phyloP scores from a whole-genome alignment of 2,797 vertebrate genomes.

The Pangasius larnaudii region DNA sequence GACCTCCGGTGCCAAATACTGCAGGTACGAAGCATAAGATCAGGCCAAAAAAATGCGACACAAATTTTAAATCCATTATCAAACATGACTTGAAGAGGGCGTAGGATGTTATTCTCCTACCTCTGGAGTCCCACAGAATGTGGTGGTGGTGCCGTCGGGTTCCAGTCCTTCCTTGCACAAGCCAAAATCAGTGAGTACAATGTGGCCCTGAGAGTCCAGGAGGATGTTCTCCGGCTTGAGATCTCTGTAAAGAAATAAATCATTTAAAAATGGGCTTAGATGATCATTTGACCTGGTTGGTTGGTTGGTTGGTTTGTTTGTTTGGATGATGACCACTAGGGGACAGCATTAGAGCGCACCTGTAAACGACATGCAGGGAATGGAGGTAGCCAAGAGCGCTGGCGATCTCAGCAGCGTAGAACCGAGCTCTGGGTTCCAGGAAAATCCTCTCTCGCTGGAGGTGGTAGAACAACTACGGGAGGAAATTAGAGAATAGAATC shows the following conservation, averaged over 20 bases:
- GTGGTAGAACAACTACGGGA: constrained; percentile 79
- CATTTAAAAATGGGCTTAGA: not conserved
- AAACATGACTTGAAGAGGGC: not conserved
- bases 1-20: constrained; percentile 83
- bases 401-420: constrained; percentile 82
- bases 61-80: not conserved
- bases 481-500: not conserved
- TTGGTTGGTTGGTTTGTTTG: not conserved
- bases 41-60: not conserved
- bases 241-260: constrained; percentile 78
- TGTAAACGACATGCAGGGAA: constrained; percentile 82
- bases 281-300: not conserved
- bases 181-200: constrained; percentile 96
- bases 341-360: constrained; percentile 65
- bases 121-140: constrained; percentile 97
- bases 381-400: constrained; percentile 83
- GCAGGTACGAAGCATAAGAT: constrained; percentile 21
- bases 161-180: constrained; percentile 98
- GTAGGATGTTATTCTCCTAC: constrained; percentile 65
- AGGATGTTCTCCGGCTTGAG: constrained; percentile 98
- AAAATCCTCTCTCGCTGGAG: constrained; percentile 83
- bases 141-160: constrained; percentile 88
- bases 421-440: constrained; percentile 80
- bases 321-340: constrained; percentile 57
- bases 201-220: constrained; percentile 93